These are phyloP conservation scores for Parnassius orleans DNA, from an alignment of 2,888 invertebrate genomes.

Conservation along the genomic window DNA sequence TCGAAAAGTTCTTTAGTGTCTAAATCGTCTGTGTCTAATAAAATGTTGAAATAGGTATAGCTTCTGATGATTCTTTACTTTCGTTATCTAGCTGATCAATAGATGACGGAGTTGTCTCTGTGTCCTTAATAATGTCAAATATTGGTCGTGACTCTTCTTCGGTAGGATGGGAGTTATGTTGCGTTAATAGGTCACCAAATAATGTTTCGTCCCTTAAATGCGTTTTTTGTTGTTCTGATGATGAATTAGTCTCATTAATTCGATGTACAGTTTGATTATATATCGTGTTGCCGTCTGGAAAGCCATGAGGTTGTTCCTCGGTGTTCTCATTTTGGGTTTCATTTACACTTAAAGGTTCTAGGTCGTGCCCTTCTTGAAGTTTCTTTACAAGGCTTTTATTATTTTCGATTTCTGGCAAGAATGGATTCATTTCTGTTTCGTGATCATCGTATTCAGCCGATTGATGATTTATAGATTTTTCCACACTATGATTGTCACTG, in stretches of 20 bases:
- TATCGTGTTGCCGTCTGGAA: conserved; percentile 30
- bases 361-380: conserved; percentile 79
- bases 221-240: conserved; percentile 30
- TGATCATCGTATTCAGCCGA: conserved; percentile 65
- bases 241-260: conserved; percentile 29
- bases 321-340: conserved; percentile 69
- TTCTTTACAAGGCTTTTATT: conserved; percentile 81
- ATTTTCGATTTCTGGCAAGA: conserved; percentile 84
- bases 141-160: conserved; percentile 34
- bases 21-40: conserved; percentile 70
- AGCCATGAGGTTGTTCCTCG: conserved; percentile 49
- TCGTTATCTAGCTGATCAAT: conserved; percentile 29
- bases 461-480: conserved; percentile 48
- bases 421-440: conserved; percentile 84
- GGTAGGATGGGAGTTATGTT: conserved; percentile 34
- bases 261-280: conserved; percentile 25
- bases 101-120: conserved; percentile 31
- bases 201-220: conserved; percentile 35
- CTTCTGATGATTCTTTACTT: conserved; percentile 30
- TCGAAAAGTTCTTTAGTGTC: conserved; percentile 35
- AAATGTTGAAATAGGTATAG: conserved; percentile 57
- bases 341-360: conserved; percentile 64
- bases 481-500: conserved; percentile 46
- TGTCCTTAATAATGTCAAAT: conserved; percentile 28
- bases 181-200: conserved; percentile 43